Conservation (phyloP, 2,113 vertebrate species). For the Oplegnathus fasciatus region DNA sequence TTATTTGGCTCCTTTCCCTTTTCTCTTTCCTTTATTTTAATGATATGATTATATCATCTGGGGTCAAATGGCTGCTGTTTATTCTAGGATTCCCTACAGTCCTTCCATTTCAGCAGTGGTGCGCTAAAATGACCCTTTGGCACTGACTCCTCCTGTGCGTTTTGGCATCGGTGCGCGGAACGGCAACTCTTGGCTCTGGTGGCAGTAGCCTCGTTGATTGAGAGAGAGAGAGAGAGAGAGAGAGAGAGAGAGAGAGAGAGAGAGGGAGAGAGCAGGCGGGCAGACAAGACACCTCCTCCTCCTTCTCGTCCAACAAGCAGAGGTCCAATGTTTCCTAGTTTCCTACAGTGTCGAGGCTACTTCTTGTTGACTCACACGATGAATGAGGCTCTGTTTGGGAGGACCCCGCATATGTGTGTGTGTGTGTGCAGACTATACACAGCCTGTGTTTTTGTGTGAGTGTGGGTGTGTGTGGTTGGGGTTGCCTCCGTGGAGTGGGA, state of each 20-base stretch:
- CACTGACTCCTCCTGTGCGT: conserved; percentile 83
- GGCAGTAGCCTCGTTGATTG: conserved; percentile 77
- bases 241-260: conserved; percentile 50
- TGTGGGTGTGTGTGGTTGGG: conserved; percentile 90
- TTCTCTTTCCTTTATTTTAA: conserved; percentile 44
- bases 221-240: conserved; percentile 67
- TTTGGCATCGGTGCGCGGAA: conserved; percentile 81
- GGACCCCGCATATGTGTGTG: conserved; percentile 86
- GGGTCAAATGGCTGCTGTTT: conserved; percentile 59
- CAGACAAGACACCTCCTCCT: conserved; percentile 82
- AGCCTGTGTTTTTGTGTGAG: conserved; percentile 88
- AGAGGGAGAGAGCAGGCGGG: conserved; percentile 59
- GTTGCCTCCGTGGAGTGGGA: conserved; percentile 93
- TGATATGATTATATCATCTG: conserved; percentile 55
- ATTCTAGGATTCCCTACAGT: conserved; percentile 74
- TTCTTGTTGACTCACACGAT: conserved; percentile 85
- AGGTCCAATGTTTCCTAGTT: conserved; percentile 81
- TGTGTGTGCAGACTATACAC: conserved; percentile 75
- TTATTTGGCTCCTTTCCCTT: conserved; percentile 48
- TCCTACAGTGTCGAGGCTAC: conserved; percentile 72
- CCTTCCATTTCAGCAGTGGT: conserved; percentile 74
- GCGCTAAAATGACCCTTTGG: conserved; percentile 84
- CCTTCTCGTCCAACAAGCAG: conserved; percentile 80
- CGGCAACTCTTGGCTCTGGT: conserved; percentile 84
- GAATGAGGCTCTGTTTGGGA: conserved; percentile 92